Evolutionary conservation across 2,888 invertebrate species (phyloP), one percentile per base, ranked within the genome.

Genomic region (Cheilosia urbana): DNA sequence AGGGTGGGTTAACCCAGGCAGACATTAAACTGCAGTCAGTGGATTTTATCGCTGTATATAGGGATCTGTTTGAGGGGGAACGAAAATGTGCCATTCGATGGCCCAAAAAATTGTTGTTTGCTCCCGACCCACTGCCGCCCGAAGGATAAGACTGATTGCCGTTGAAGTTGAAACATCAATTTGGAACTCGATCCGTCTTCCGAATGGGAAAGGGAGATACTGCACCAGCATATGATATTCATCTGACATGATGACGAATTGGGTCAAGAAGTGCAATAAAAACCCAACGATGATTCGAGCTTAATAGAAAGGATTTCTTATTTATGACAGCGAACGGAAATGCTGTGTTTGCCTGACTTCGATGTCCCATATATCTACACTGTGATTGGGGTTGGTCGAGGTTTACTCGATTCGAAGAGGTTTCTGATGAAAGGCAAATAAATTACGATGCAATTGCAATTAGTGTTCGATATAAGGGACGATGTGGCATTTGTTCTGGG

Each of bases 291-390:
- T 79, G 83, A 82, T 69, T 69, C 79, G 53, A n/a, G 58, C 65
- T 79, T 84, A 84, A 84, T 84, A 68, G 79, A 73, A 84, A 75
- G 69, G 69, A 84, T 84, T 75, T 75, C 68, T 84, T 84, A 84
- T 84, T 84, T 73, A 84, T 79, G 75, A 34, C 13, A 1, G 34
- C 37, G 65, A 73, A 73, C 68, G 79, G 45, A 69, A 78, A 58
- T 62, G 21, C 57, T 77, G 60, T 77, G 47, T 77, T 77, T 77
- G 66, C 66, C 72, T 62, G 17, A 65, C n/a, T 71, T 57, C 30
- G 30, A 49, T 9, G 6, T n/a, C 42, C n/a, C 7, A 3, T 34
- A 24, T 24, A 3, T 34, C 2, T 24, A 34, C 27, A 27, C 37
- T 37, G 13, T 37, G 37, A 37, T 37, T 37, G 37, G 19, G 47